These are phyloP conservation scores for Amblyjoppa proteus DNA, from an alignment of 2,888 invertebrate species.

Conservation along the genomic window DNA sequence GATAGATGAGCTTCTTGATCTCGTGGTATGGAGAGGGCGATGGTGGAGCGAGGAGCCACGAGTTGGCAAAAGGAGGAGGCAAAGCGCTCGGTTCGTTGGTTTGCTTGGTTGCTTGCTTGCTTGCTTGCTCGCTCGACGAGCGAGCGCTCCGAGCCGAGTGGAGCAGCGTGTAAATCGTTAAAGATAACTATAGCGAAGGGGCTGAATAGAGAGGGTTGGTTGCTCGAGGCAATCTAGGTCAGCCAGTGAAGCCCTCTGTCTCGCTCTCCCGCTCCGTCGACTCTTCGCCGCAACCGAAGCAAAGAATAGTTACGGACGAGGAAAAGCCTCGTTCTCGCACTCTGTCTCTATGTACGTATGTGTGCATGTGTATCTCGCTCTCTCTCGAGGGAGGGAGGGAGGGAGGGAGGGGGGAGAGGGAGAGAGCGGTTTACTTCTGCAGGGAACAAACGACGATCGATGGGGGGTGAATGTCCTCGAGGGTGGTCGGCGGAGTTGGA, in stretches of 20 bases:
- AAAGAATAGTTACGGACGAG: constrained; percentile 49
- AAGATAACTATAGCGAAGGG: constrained; percentile 71
- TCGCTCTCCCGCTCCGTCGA: constrained; percentile 17
- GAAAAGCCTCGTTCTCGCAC: constrained; percentile 21
- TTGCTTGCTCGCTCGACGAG: constrained; percentile 34
- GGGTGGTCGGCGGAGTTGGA: constrained; percentile 45
- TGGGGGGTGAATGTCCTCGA: constrained; percentile 72
- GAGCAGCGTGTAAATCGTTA: constrained; percentile 73
- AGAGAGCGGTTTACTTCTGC: constrained; percentile 22
- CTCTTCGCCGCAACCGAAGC: constrained; percentile 50
- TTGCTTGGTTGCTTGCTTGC: constrained; percentile 4
- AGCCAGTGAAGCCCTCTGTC: constrained; percentile 58
- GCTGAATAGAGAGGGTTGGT: constrained; percentile 69
- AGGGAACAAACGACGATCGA: constrained; percentile 68
- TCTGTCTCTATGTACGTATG: neutral
- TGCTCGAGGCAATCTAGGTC: constrained; percentile 73
- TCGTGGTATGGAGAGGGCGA: neutral
- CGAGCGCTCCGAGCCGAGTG: constrained; percentile 51
- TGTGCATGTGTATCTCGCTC: neutral
- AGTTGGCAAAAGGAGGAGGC: constrained; percentile 45
- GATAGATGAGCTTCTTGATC: constrained; percentile 13
- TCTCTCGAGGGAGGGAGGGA: neutral
- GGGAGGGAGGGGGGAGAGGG: neutral
- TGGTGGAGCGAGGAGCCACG: constrained; percentile 33
- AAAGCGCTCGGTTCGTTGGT: neutral